Evolutionary conservation across 2,888 invertebrate species (phyloP), one percentile per base, ranked within the genome.

Genomic region (Hyppa rectilinea): DNA sequence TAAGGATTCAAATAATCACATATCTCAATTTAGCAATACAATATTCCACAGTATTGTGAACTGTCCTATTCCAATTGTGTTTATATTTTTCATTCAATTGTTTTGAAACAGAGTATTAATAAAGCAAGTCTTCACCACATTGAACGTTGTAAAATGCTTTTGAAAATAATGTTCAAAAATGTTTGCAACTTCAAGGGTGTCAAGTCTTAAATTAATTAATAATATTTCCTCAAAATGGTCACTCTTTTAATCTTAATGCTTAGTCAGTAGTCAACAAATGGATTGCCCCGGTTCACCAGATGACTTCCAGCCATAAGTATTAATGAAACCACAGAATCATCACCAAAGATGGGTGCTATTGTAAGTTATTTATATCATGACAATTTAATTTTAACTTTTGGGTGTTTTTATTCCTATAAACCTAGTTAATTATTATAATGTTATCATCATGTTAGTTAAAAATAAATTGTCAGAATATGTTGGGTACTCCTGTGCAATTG

Each of bases 291-390:
- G 74, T 71, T 82, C 87, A 75, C 82, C 87, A 71, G 87, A 85
- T 50, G 81, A 75, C 88, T 76, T 77, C 85, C 73, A 64, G 68
- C 66, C 63, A 72, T 74, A 78, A 75, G 71, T 80, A 72, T 71
- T 38, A 64, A 72, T 65, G 56, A 75, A 72, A 66, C 75, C 68
- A 72, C 79, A 53, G 64, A 69, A 69, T 63, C 75, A 60, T 69
- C 72, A 58, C 75, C 61, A 66, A 72, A 72, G 61, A 76, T 77
- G 81, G 79, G 61, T 66, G 67, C 76, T 47, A 71, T 80, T 89
- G 91, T 91, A 92, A 92, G 92, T 92, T 86, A 71, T 40, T 56
- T 75, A 81, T 88, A 89, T 86, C 85, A 72, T 87, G 88, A 88
- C 88, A 88, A 89, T 82, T 79, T 86, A 85, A 80, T 85, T 85